Base-by-base conservation (phyloP, 2,797 vertebrate genomes). In the Phrynocephalus forsythii region DNA sequence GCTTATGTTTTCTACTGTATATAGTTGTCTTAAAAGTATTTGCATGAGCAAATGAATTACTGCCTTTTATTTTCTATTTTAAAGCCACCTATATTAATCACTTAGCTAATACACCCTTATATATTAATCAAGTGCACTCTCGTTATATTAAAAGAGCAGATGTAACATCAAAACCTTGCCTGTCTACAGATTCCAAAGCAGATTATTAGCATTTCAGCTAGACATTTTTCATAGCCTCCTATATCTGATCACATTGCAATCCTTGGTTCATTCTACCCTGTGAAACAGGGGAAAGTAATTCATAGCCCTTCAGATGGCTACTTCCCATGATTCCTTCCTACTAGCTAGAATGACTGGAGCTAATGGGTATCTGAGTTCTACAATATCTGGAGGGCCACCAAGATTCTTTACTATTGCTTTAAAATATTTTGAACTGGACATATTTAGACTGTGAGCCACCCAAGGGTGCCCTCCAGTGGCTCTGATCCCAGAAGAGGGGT, bases 131-230 rank as follows among this genome's bases (percentile, higher is more conserved):
- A 91, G 86, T 80, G 84, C 89, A 87, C 88, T 88, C 86, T 90
- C 87, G 60, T 73, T 81, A 75, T 90, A 92, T 94, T 95, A 95
- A 95, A 95, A 92, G 90, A 94, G 93, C 92, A 95, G 93, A 95
- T 92, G 92, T 88, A 94, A 92, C 88, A 91, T 86, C 91, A 87
- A 94, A 91, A 87, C 86, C 94, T 90, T 91, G 88, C 84, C 91
- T 91, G 90, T 93, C 90, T 93, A 84, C 18, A 86, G 63, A 93
- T 94, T 92, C 91, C 84, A 84, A 90, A 92, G 92, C 91, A 93
- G 93, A 94, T 95, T 95, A 94, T 95, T 95, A 94, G 93, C 90
- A 91, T 88, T 92, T 95, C 91, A 93, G 94, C 90, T 93, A 90
- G 92, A 90, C 82, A 91, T 93, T 95, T 44, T 91, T 85, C 91